phyloP scores from a whole-genome alignment of 2,888 invertebrate genomes.

The Sabatieria punctata region DNA sequence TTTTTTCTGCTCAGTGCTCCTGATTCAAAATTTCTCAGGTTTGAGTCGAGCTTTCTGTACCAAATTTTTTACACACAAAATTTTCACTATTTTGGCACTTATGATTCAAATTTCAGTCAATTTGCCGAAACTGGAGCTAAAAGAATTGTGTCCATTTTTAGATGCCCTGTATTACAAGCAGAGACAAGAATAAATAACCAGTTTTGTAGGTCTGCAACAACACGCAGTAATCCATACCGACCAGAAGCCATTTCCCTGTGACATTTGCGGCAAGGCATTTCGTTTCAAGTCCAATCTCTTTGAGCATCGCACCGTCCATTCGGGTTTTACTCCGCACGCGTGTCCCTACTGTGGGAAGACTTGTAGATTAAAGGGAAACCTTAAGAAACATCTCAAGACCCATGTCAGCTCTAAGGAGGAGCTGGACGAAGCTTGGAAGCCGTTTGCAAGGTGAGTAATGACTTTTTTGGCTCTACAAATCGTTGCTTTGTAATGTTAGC shows the following conservation, averaged over 20 bases:
- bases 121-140: background rate
- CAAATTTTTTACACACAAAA: background rate
- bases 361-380: constrained; percentile 27
- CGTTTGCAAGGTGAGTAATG: constrained; percentile 22
- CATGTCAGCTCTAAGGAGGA: constrained; percentile 30
- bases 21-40: no score
- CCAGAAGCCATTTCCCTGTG: constrained; percentile 29
- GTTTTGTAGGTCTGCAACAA: constrained; percentile 27
- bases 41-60: background rate
- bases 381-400: constrained; percentile 30
- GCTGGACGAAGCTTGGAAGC: constrained; percentile 29
- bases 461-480: no score
- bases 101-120: constrained; percentile 1
- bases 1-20: no score
- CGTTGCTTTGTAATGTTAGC: no score
- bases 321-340: constrained; percentile 25
- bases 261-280: constrained; percentile 25
- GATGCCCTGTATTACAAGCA: no score
- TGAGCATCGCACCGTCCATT: constrained; percentile 29
- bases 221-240: constrained; percentile 32
- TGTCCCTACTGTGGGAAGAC: constrained; percentile 27
- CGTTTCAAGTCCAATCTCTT: constrained; percentile 31
- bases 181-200: no score
- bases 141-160: background rate
- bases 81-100: background rate